Evolutionary conservation across 1,140 invertebrate species (phyloP).

Genomic region (Neodiprion pinetum): DNA sequence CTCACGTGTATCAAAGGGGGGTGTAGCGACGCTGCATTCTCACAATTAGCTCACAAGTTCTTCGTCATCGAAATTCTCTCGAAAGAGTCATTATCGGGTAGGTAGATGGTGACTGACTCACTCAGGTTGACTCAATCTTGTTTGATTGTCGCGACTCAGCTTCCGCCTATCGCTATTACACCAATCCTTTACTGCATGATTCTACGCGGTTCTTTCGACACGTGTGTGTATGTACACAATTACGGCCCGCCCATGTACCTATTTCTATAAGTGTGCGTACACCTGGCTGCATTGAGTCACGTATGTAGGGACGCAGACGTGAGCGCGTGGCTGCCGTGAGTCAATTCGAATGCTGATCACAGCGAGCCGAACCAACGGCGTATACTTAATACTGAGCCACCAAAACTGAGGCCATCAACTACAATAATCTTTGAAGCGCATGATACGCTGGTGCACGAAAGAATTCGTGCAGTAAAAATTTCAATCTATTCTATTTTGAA

Average conservation of each 20-base stretch:
- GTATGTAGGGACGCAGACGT: conserved; percentile 4
- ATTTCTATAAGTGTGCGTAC: neutral
- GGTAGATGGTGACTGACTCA: neutral
- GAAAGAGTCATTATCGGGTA: no score
- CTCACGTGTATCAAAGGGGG: no score
- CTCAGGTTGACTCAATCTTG: neutral
- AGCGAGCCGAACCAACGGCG: neutral
- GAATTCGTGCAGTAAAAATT: no score
- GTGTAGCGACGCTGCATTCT: neutral
- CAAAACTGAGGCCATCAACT: no score
- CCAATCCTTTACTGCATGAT: neutral
- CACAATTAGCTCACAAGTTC: neutral
- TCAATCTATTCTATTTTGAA: no score
- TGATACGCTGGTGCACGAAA: no score
- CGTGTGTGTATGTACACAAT: neutral
- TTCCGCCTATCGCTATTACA: neutral
- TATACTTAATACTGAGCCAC: no score
- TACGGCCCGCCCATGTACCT: neutral
- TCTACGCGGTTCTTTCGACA: neutral
- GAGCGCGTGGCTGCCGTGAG: neutral
- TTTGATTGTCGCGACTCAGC: neutral
- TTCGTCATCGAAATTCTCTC: neutral
- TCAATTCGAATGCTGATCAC: conserved; percentile 3
- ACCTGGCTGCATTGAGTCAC: conserved; percentile 4
- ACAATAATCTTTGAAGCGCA: no score